Percentiles rank a stretch among this genome's conserved stretches.
phyloP scores from a whole-genome alignment of 2,888 invertebrate genomes.

The Octodonta nipae region DNA sequence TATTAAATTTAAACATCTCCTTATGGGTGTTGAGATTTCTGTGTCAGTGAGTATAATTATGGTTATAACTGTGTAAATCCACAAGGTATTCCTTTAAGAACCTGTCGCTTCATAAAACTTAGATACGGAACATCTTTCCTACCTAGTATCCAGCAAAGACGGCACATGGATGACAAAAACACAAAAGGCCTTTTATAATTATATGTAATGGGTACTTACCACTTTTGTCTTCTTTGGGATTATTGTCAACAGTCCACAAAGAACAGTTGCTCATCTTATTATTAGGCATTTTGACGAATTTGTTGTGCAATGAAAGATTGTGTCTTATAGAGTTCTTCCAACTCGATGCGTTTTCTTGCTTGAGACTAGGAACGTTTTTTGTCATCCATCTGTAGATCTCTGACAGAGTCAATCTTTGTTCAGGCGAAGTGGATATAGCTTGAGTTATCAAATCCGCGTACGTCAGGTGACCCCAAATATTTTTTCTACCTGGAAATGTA shows the following conservation, averaged over 20 bases:
- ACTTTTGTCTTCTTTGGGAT: slow-evolving; percentile 1
- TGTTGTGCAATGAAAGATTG: slow-evolving; percentile 9
- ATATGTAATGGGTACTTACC: slow-evolving; percentile 2
- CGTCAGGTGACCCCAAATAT: slow-evolving; percentile 94
- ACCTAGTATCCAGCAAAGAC: no score
- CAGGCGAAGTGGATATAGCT: slow-evolving; percentile 89
- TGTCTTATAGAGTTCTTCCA: slow-evolving; percentile 61
- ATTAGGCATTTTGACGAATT: slow-evolving; percentile 5
- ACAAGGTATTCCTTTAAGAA: no score
- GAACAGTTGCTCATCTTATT: no score
- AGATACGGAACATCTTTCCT: no score
- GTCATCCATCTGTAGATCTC: slow-evolving; percentile 99
- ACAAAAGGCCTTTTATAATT: no score
- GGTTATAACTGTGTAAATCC: no score
- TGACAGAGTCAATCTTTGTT: slow-evolving; percentile 86
- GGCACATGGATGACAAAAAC: no score
- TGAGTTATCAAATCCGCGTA: slow-evolving; percentile 99
- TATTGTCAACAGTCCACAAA: slow-evolving; percentile 6
- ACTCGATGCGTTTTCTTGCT: slow-evolving; percentile 98
- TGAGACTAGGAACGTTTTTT: slow-evolving; percentile 96
- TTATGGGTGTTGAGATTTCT: no score
- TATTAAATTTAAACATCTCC: no score
- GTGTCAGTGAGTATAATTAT: no score
- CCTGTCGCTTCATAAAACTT: no score
- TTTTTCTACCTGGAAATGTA: slow-evolving; percentile 57